phyloP scores from a whole-genome alignment of 2,888 invertebrate species.

The Acleris laterana region DNA sequence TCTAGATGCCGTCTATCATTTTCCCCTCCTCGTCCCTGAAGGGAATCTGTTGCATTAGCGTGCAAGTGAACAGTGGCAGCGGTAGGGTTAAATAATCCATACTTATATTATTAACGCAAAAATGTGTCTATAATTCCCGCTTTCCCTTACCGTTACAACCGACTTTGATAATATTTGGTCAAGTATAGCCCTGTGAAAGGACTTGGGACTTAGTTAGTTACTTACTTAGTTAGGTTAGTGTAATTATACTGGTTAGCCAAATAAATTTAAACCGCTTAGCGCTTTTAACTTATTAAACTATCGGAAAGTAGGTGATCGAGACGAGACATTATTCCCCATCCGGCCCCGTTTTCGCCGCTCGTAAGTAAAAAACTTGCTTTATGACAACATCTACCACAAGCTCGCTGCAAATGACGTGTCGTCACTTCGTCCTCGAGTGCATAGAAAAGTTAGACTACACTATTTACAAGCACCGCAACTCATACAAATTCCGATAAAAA shows the following conservation, averaged over 20 bases:
- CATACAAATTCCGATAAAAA: too few species aligned
- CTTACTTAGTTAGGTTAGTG: too few species aligned
- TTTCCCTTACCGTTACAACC: too few species aligned
- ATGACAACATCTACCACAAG: conserved; percentile 41
- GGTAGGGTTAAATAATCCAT: background rate
- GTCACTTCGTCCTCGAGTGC: background rate
- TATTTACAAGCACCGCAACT: too few species aligned
- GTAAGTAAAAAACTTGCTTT: conserved; percentile 63
- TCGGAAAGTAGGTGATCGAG: conserved; percentile 60
- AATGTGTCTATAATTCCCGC: too few species aligned
- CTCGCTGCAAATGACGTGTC: conserved; percentile 4
- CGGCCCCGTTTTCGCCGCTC: conserved; percentile 62
- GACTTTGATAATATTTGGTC: too few species aligned
- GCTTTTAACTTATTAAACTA: conserved; percentile 44
- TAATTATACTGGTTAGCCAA: too few species aligned
- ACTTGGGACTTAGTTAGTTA: too few species aligned
- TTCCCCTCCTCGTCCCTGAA: conserved; percentile 61
- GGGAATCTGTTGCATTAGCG: conserved; percentile 25
- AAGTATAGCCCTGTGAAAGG: too few species aligned
- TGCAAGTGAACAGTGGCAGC: conserved; percentile 38
- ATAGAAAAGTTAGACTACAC: too few species aligned
- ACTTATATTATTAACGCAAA: too few species aligned
- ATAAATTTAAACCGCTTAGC: conserved; percentile 23
- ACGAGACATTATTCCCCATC: conserved; percentile 74
- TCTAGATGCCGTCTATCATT: conserved; percentile 82